These are phyloP conservation scores for Astyanax mexicanus DNA, from an alignment of 2,797 vertebrate species.

Conservation along the genomic window DNA sequence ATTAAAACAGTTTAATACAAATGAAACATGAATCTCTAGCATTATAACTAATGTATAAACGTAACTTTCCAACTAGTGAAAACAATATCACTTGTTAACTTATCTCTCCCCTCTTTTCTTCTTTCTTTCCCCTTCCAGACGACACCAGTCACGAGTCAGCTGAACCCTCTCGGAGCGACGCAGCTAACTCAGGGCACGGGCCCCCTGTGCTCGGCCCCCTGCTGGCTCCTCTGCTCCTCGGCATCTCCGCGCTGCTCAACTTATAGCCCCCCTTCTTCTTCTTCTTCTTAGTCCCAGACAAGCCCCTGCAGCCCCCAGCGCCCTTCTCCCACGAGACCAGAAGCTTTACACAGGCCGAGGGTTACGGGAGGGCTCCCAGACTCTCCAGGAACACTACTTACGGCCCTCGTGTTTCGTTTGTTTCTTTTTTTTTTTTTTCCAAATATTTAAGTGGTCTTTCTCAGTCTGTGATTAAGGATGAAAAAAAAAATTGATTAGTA, in stretches of 20 bases:
- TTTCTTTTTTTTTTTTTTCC: conserved; percentile 76
- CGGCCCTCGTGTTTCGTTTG: conserved; percentile 73
- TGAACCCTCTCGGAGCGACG: conserved; percentile 95
- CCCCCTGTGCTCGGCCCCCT: conserved; percentile 85
- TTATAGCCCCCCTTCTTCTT: conserved; percentile 95
- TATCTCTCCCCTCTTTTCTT: not conserved
- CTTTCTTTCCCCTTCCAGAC: conserved; percentile 79
- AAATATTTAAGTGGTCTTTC: conserved; percentile 92
- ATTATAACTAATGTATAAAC: too few species aligned
- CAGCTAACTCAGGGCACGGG: conserved; percentile 84
- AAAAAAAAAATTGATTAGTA: conserved; percentile 77
- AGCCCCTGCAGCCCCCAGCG: conserved; percentile 27
- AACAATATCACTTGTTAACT: too few species aligned
- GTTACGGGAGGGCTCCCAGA: conserved; percentile 71
- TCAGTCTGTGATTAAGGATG: conserved; percentile 81
- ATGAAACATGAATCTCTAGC: too few species aligned
- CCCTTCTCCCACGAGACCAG: conserved; percentile 20
- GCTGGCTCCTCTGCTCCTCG: conserved; percentile 87
- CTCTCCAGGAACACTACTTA: conserved; percentile 83
- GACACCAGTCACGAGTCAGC: conserved; percentile 98
- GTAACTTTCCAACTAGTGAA: too few species aligned
- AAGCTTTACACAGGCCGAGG: conserved; percentile 10
- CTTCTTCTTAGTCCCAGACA: conserved; percentile 73
- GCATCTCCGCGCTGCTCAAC: conserved; percentile 89
- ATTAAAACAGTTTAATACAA: too few species aligned